These are phyloP conservation scores for Liparis tanakae DNA, from an alignment of 2,797 vertebrate genomes.

Conservation along the genomic window DNA sequence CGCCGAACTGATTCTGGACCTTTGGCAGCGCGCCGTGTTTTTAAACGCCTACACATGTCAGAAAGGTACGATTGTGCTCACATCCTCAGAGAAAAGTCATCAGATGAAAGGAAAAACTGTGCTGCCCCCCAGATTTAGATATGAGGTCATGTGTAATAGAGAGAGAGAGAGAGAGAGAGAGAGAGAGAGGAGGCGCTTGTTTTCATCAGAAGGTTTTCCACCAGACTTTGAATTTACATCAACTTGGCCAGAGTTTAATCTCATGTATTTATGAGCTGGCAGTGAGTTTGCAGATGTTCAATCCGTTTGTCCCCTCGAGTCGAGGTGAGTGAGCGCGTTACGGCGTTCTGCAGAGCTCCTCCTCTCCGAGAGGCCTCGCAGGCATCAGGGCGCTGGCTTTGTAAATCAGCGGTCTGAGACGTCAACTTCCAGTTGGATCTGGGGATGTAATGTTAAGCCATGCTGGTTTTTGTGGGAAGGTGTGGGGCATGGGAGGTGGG, in stretches of 20 bases:
- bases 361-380: background rate
- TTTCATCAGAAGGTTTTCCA: constrained; percentile 5
- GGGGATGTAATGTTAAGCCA: too few species aligned
- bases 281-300: constrained; percentile 30
- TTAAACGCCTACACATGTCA: constrained; percentile 44
- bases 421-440: background rate
- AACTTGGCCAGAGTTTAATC: constrained; percentile 14
- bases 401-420: background rate
- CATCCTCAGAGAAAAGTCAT: constrained; percentile 15
- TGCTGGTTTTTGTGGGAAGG: background rate
- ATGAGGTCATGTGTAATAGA: constrained; percentile 29
- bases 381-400: background rate
- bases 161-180: background rate
- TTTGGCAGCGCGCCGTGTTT: constrained; percentile 16
- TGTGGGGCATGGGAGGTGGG: background rate
- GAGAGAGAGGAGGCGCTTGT: background rate
- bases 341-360: background rate
- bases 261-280: constrained; percentile 21
- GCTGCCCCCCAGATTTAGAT: background rate
- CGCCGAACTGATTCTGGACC: background rate
- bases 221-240: constrained; percentile 10
- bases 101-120: constrained; percentile 29
- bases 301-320: constrained; percentile 26
- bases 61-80: constrained; percentile 19
- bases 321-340: constrained; percentile 19